Conservation (phyloP, 2,797 vertebrate species). For the Pyrrhura leucotis region DNA sequence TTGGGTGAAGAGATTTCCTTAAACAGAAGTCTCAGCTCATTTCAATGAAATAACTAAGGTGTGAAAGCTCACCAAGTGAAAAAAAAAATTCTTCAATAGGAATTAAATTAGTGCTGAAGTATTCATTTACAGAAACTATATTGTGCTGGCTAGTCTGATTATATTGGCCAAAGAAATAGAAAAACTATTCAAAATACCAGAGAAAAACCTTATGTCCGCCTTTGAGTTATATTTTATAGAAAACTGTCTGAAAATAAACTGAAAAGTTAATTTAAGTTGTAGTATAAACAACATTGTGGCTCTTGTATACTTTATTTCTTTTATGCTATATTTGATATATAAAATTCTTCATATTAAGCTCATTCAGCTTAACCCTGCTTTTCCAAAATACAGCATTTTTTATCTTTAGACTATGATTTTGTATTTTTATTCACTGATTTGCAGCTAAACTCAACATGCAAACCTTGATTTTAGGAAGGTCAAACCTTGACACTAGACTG, state of each 20-base stretch:
- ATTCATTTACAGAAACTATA: not conserved
- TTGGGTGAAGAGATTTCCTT: not conserved
- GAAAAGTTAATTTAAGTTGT: slow-evolving; percentile 42
- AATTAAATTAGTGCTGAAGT: not conserved
- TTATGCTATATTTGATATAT: slow-evolving; percentile 2
- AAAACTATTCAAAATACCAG: not conserved
- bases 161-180: not conserved
- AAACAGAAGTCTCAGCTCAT: not conserved
- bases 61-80: not conserved
- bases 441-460: not conserved
- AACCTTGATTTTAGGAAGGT: not conserved
- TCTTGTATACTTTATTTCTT: slow-evolving; percentile 24
- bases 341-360: slow-evolving; percentile 39
- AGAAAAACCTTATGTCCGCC: not conserved
- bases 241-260: not conserved
- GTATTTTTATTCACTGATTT: not conserved
- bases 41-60: not conserved
- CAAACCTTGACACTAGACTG: not conserved
- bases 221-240: not conserved
- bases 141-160: not conserved
- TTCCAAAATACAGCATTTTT: slow-evolving; percentile 9
- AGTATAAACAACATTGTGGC: slow-evolving; percentile 3
- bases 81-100: not conserved
- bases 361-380: slow-evolving; percentile 46
- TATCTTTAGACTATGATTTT: not conserved